Evolutionary conservation across 92 coral and sea anemone genomes (phyloP).

Genomic region (Palythoa heliodiscus): DNA sequence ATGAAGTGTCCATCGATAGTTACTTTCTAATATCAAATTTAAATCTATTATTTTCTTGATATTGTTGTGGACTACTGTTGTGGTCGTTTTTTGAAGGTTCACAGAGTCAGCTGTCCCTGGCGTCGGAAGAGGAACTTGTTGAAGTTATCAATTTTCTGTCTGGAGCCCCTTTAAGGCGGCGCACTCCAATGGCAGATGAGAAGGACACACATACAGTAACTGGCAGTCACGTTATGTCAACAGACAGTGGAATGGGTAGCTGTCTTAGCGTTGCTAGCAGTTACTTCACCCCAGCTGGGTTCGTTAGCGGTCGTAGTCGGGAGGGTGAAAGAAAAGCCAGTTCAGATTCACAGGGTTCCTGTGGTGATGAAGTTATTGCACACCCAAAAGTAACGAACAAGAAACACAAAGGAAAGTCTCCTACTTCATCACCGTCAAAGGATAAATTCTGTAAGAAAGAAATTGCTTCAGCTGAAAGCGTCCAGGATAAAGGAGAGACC

Average conservation of each 20-base stretch:
- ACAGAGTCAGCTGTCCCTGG: constrained; percentile 90
- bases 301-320: constrained; percentile 1
- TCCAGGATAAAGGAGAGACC: not conserved
- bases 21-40: too few relatives aligned
- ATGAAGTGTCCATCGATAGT: too few relatives aligned
- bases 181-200: constrained; percentile 59
- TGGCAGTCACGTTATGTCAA: constrained; percentile 80
- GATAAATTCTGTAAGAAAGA: constrained; percentile 31
- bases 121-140: constrained; percentile 93
- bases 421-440: constrained; percentile 30
- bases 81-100: constrained; percentile 51
- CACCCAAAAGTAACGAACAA: constrained; percentile 31
- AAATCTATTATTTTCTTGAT: too few relatives aligned
- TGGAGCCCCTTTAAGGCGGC: constrained; percentile 78
- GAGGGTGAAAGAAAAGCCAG: constrained; percentile 30
- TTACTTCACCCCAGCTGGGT: constrained; percentile 56
- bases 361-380: constrained; percentile 22
- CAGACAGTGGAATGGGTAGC: constrained; percentile 90
- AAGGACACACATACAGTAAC: constrained; percentile 66
- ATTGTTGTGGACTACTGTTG: too few relatives aligned
- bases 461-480: not conserved
- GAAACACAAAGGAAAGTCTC: constrained; percentile 31
- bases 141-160: constrained; percentile 98
- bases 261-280: constrained; percentile 72
- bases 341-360: constrained; percentile 36